Conservation (phyloP, 1,140 invertebrate species). For the Zaprionus ghesquierei region DNA sequence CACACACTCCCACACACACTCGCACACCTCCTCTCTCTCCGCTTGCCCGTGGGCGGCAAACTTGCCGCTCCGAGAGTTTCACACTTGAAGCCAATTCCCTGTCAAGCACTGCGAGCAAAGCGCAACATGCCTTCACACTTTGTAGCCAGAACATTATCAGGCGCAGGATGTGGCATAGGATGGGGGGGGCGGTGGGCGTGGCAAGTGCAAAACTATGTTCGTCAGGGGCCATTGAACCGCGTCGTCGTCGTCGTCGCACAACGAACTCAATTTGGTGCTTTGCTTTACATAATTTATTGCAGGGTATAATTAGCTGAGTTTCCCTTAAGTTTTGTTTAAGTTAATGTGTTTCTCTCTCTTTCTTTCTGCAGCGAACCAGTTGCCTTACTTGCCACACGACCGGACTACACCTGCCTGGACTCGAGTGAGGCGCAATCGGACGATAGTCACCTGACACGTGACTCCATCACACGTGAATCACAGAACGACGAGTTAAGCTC, state of each 20-base stretch:
- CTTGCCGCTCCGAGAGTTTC: conserved; percentile 15
- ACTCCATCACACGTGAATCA: conserved; percentile 75
- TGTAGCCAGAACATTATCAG: conserved; percentile 8
- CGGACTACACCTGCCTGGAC: conserved; percentile 72
- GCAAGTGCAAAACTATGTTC: conserved; percentile 21
- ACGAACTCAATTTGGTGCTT: not conserved
- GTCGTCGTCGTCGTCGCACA: not conserved
- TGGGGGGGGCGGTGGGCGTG: not conserved
- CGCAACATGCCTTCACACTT: conserved; percentile 28
- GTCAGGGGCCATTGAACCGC: conserved; percentile 15
- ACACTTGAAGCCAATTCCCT: conserved; percentile 35
- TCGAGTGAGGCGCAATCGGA: conserved; percentile 79
- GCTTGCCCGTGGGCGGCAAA: not conserved
- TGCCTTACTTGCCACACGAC: conserved; percentile 23
- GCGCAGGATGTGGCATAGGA: not conserved
- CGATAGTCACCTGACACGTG: conserved; percentile 78
- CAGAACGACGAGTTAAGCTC: conserved; percentile 78
- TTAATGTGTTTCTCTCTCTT: not conserved
- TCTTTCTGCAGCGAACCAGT: conserved; percentile 17
- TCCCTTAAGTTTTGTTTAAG: not conserved
- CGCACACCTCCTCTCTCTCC: not conserved
- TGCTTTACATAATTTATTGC: conserved; percentile 8
- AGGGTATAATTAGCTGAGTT: not conserved
- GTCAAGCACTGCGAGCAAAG: conserved; percentile 12
- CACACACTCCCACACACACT: not conserved